Conservation (phyloP, 2,113 vertebrate species). For the Ailuropoda melanoleuca region DNA sequence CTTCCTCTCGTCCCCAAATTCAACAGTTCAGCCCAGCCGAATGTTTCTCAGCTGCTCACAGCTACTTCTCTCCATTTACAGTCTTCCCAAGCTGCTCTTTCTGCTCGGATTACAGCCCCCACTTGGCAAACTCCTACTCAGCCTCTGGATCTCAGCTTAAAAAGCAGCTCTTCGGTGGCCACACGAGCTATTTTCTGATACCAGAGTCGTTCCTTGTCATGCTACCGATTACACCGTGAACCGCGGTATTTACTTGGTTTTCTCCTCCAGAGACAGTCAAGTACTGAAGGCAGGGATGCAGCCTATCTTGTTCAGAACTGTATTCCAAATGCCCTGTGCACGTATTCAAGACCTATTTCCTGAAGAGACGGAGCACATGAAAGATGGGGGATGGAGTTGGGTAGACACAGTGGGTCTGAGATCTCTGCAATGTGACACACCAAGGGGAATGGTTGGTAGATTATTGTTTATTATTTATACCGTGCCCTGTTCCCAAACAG, state of each 20-base stretch:
- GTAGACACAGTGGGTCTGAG: neutral
- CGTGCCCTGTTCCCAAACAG: conserved; percentile 51
- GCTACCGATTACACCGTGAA: neutral
- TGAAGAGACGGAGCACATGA: neutral
- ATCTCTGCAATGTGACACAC: conserved; percentile 36
- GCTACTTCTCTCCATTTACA: neutral
- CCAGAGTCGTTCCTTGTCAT: neutral
- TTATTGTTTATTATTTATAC: conserved; percentile 63
- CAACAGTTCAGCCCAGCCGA: neutral
- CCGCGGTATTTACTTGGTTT: neutral
- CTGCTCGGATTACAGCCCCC: neutral
- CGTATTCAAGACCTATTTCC: neutral
- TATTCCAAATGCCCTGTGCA: neutral
- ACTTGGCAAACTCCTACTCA: neutral
- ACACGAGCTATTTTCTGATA: neutral
- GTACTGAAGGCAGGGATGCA: neutral
- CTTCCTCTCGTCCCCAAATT: neutral
- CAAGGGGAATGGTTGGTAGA: conserved; percentile 33
- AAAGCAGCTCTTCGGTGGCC: neutral
- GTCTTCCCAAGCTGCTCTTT: neutral
- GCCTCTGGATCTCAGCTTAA: neutral
- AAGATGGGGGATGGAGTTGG: neutral
- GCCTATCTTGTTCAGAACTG: neutral
- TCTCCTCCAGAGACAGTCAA: neutral
- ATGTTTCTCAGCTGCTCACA: neutral